phyloP scores from a whole-genome alignment of 2,797 vertebrate species.

The Helostoma temminkii region DNA sequence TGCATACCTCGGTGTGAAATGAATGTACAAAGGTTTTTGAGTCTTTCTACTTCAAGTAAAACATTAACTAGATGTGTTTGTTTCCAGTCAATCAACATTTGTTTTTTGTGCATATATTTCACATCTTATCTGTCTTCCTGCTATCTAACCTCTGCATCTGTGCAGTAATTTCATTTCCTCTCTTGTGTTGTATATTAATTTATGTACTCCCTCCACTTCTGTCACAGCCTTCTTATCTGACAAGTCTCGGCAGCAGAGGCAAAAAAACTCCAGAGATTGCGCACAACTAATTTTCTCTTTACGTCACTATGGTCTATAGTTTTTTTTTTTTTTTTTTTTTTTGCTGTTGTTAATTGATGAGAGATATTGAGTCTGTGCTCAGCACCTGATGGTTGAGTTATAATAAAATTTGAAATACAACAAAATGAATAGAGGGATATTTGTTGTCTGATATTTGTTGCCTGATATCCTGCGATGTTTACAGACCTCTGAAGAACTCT shows the following conservation, averaged over 20 bases:
- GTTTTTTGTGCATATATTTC: constrained; percentile 38
- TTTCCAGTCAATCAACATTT: constrained; percentile 31
- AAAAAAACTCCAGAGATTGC: constrained; percentile 31
- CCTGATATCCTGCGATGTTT: not conserved
- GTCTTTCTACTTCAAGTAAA: constrained; percentile 13
- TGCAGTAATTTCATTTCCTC: constrained; percentile 72
- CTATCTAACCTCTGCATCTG: constrained; percentile 45
- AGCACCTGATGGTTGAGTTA: too few relatives aligned
- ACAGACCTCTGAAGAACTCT: not conserved
- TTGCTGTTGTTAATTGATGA: constrained; percentile 12
- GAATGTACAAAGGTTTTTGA: not conserved
- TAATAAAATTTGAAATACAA: too few relatives aligned
- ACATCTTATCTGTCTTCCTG: constrained; percentile 53
- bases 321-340: not conserved
- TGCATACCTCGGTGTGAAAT: too few relatives aligned
- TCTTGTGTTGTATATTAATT: constrained; percentile 57
- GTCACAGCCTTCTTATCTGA: constrained; percentile 47
- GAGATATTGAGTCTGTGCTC: constrained; percentile 15
- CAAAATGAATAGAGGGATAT: not conserved
- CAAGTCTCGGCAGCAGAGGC: constrained; percentile 3
- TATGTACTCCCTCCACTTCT: constrained; percentile 5
- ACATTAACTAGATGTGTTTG: constrained; percentile 25
- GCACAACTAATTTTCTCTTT: constrained; percentile 14
- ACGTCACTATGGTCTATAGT: not conserved
- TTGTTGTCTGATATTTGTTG: not conserved